These are phyloP conservation scores for Hippocampus zosterae DNA, from an alignment of 2,113 vertebrate species.

Conservation along the genomic window DNA sequence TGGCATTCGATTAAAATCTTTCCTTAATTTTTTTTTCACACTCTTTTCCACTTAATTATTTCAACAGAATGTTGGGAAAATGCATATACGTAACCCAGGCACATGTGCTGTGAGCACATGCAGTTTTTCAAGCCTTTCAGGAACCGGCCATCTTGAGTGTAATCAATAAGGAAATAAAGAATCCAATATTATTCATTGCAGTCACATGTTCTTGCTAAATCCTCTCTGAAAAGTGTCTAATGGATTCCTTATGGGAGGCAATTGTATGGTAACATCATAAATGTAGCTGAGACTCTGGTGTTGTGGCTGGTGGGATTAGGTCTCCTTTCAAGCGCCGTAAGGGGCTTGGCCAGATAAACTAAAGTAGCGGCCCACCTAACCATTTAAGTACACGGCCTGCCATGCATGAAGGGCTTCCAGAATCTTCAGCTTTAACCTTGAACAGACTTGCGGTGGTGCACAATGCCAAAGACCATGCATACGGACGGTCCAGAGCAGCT, in stretches of 20 bases:
- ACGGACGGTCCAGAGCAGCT: constrained; percentile 19
- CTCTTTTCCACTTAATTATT: not conserved
- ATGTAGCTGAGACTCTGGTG: constrained; percentile 39
- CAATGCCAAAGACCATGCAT: not conserved
- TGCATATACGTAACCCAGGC: not conserved
- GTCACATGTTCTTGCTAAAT: constrained; percentile 23
- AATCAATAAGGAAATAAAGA: constrained; percentile 7
- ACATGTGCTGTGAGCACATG: not conserved
- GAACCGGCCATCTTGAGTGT: constrained; percentile 1
- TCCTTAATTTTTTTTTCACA: not conserved
- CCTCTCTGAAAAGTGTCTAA: constrained; percentile 36
- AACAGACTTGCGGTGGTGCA: constrained; percentile 21
- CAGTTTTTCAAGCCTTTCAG: constrained; percentile 15
- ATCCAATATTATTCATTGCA: constrained; percentile 6
- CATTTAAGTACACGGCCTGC: constrained; percentile 37
- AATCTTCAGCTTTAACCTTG: constrained; percentile 16
- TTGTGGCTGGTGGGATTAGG: constrained; percentile 53
- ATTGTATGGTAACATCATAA: constrained; percentile 50
- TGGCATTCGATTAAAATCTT: not conserved
- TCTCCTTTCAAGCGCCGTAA: constrained; percentile 24
- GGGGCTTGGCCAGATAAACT: constrained; percentile 40
- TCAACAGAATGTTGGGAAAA: not conserved
- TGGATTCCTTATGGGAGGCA: constrained; percentile 65
- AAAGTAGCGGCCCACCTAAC: constrained; percentile 37
- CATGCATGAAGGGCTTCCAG: constrained; percentile 12